These are phyloP conservation scores for Cardinalis cardinalis DNA, from an alignment of 2,113 vertebrate genomes.

Conservation along the genomic window DNA sequence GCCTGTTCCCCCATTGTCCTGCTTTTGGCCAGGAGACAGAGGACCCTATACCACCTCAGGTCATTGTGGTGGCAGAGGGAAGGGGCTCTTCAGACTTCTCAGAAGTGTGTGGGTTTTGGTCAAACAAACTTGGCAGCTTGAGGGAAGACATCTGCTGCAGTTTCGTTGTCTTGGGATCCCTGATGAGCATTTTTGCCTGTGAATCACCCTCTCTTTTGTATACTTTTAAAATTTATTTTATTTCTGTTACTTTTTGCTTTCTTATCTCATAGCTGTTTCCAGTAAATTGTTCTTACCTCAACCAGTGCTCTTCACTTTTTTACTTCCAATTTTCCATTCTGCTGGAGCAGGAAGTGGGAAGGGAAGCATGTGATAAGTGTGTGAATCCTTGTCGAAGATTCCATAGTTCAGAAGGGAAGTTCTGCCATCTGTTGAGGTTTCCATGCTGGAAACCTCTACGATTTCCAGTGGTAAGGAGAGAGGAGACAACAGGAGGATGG, in stretches of 20 bases:
- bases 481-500: neutral
- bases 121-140: neutral
- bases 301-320: neutral
- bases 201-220: neutral
- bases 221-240: neutral
- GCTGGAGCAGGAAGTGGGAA: neutral
- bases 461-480: neutral
- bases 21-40: neutral
- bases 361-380: neutral
- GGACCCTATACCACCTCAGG: neutral
- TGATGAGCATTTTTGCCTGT: fast-evolving
- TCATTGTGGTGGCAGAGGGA: neutral
- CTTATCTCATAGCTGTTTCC: neutral
- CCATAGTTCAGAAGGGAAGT: neutral
- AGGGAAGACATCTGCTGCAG: neutral
- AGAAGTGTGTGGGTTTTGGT: neutral
- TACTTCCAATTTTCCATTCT: neutral
- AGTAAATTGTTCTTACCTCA: neutral
- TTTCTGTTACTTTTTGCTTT: neutral
- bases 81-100: neutral
- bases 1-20: neutral
- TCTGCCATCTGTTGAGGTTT: neutral
- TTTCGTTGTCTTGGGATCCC: neutral
- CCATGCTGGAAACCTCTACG: neutral
- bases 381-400: neutral